phyloP scores from a whole-genome alignment of 2,113 vertebrate genomes.

The Lepidothrix coronata region DNA sequence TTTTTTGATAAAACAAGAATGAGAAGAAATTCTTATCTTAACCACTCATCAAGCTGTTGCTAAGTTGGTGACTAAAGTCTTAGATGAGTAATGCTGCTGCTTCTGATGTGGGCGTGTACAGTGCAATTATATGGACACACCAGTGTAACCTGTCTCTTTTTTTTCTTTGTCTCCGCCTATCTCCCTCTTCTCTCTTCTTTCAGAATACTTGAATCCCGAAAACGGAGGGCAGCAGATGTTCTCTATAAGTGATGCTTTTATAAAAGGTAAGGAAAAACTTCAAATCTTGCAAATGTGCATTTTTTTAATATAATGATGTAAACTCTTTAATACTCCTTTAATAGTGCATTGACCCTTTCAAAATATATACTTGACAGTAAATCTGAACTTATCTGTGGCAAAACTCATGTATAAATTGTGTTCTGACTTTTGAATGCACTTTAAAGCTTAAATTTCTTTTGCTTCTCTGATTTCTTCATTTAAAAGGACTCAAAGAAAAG shows the following conservation, averaged over 20 bases:
- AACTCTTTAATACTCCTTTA: background rate
- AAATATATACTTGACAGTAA: background rate
- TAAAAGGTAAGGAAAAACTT: conserved; percentile 84
- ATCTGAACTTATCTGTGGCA: background rate
- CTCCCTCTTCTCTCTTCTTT: conserved; percentile 63
- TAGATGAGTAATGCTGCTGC: conserved; percentile 47
- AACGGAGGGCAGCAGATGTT: conserved; percentile 91
- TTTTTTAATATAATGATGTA: background rate
- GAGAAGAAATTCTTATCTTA: conserved; percentile 43
- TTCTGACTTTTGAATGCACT: background rate
- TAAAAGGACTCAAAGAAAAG: background rate
- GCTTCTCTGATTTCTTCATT: background rate
- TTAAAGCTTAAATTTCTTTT: background rate
- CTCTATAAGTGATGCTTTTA: conserved; percentile 96
- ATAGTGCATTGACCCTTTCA: background rate
- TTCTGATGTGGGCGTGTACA: conserved; percentile 64
- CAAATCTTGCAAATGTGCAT: background rate
- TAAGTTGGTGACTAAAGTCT: conserved; percentile 45
- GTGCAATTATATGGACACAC: conserved; percentile 48
- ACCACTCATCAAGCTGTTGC: conserved; percentile 29
- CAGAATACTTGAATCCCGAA: conserved; percentile 90
- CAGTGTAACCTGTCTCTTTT: conserved; percentile 51
- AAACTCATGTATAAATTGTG: background rate
- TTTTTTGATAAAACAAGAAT: conserved; percentile 24
- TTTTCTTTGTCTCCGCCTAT: conserved; percentile 56